Evolutionary conservation across 2,888 invertebrate species (phyloP).

Genomic region (Phorcus lineatus): DNA sequence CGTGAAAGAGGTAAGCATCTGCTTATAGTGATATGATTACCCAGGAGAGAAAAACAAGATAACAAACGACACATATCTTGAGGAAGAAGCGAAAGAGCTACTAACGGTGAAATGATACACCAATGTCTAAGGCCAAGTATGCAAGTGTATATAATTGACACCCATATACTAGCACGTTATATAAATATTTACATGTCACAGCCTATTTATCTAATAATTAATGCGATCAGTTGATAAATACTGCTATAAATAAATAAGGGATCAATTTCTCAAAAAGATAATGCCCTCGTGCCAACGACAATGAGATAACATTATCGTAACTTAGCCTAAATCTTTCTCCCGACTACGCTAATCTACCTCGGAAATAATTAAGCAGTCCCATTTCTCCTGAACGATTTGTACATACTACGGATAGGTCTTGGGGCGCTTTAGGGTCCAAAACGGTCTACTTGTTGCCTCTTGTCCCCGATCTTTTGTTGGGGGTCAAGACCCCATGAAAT

Average conservation of each 20-base stretch:
- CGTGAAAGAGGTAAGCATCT: too few species aligned
- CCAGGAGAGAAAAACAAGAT: too few species aligned
- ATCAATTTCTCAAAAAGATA: conserved; percentile 3
- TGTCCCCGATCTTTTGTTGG: background rate
- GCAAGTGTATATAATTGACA: background rate
- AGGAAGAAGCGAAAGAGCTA: too few species aligned
- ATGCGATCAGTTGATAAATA: background rate
- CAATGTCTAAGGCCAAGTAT: too few species aligned
- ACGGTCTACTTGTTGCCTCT: background rate
- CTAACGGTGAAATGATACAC: too few species aligned
- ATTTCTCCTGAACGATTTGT: background rate
- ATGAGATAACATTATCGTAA: conserved; percentile 4
- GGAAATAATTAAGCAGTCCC: background rate
- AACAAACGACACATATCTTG: too few species aligned
- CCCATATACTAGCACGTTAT: background rate
- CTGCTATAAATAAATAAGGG: conserved; percentile 5
- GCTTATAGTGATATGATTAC: too few species aligned
- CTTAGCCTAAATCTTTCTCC: background rate
- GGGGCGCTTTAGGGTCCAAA: background rate
- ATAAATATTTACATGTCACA: conserved; percentile 13
- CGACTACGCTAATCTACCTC: background rate
- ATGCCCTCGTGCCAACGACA: background rate
- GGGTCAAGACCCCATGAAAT: conserved; percentile 13
- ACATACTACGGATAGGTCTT: background rate
- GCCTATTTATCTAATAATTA: background rate